These are phyloP conservation scores for Pagetopsis macropterus DNA, from an alignment of 2,797 vertebrate species.

Conservation along the genomic window DNA sequence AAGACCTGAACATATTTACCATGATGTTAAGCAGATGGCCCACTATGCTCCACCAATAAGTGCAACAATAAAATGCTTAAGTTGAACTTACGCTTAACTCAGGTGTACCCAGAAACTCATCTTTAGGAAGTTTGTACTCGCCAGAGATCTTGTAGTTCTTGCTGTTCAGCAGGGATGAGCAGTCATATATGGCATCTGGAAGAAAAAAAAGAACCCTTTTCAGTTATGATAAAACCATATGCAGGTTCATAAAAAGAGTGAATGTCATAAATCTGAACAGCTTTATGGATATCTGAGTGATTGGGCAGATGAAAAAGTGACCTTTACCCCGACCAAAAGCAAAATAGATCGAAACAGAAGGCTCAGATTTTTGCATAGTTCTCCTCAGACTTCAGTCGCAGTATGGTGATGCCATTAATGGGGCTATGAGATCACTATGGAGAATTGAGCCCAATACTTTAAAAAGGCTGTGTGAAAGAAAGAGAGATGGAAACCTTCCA, in stretches of 20 bases:
- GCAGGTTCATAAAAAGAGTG: constrained; percentile 31
- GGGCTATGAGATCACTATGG: constrained; percentile 31
- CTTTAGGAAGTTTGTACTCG: constrained; percentile 93
- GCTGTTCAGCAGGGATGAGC: constrained; percentile 92
- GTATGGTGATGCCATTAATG: constrained; percentile 48
- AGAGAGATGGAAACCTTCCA: constrained; percentile 45
- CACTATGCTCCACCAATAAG: background rate
- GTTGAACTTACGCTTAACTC: constrained; percentile 89
- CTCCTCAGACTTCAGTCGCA: constrained; percentile 9
- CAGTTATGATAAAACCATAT: constrained; percentile 60
- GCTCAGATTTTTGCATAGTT: constrained; percentile 19
- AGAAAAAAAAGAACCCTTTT: constrained; percentile 15
- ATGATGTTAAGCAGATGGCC: constrained; percentile 4
- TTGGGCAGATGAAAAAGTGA: constrained; percentile 45
- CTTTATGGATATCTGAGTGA: constrained; percentile 46
- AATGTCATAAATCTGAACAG: constrained; percentile 41
- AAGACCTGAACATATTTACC: constrained; percentile 84
- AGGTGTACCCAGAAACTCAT: constrained; percentile 94
- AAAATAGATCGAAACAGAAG: constrained; percentile 24
- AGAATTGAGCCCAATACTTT: constrained; percentile 31
- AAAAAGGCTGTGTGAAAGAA: constrained; percentile 24
- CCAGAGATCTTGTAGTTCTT: constrained; percentile 96
- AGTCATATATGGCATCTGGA: constrained; percentile 96
- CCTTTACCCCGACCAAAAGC: constrained; percentile 22
- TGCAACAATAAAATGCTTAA: background rate